Percentiles rank a stretch among this genome's conserved stretches.
Conservation (phyloP, 2,113 vertebrate genomes). For the Macquaria ambigua region DNA sequence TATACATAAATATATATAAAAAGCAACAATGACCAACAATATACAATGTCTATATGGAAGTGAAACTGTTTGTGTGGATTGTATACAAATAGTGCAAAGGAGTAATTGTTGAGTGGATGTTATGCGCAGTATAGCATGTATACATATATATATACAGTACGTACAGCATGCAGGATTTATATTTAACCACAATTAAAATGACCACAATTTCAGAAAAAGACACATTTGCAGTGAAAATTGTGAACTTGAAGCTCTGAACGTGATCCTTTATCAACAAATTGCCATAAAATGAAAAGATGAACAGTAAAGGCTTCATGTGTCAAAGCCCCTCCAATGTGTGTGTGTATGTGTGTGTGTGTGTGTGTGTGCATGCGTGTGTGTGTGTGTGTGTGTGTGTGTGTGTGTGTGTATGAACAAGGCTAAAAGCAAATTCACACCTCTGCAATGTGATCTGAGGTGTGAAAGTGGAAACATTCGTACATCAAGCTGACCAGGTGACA, state of each 20-base stretch:
- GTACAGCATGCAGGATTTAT: neutral
- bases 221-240: neutral
- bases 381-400: slow-evolving; percentile 10
- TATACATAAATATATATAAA: too few species aligned
- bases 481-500: slow-evolving; percentile 5
- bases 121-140: too few species aligned
- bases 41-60: too few species aligned
- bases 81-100: too few species aligned
- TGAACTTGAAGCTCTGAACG: neutral
- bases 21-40: too few species aligned
- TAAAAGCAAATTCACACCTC: slow-evolving; percentile 48
- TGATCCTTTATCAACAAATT: neutral
- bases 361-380: neutral
- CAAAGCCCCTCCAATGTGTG: neutral
- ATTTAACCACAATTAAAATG: neutral
- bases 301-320: neutral
- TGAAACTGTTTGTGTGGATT: too few species aligned
- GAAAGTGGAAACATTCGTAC: slow-evolving; percentile 12
- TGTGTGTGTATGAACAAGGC: slow-evolving; percentile 1
- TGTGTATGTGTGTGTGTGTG: neutral
- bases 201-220: too few species aligned
- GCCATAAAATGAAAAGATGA: neutral
- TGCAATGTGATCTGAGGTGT: slow-evolving; percentile 41
- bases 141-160: too few species aligned
- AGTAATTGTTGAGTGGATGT: too few species aligned